Conservation (phyloP, 2,113 vertebrate species). For the Uropsilus gracilis region DNA sequence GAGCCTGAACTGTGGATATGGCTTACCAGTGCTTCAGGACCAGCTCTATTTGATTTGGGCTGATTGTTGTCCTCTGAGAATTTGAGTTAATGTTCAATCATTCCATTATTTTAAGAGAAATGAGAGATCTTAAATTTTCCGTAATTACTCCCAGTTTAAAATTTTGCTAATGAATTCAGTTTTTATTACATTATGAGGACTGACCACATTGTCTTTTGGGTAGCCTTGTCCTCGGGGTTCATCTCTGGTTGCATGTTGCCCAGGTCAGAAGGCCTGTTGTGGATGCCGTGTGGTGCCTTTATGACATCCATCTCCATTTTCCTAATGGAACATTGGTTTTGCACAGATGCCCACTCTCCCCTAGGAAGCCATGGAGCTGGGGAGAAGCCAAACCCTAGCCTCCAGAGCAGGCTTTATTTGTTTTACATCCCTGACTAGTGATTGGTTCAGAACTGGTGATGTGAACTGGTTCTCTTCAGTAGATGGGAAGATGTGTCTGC, state of each 20-base stretch:
- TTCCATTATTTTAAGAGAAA: neutral
- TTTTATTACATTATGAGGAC: neutral
- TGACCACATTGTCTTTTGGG: neutral
- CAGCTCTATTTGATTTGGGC: neutral
- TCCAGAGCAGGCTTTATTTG: neutral
- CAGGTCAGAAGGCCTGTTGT: neutral
- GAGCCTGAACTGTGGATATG: rapidly evolving
- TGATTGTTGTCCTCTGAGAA: neutral
- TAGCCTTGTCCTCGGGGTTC: neutral
- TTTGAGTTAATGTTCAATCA: neutral
- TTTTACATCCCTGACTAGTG: neutral
- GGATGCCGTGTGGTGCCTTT: neutral
- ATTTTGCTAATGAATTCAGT: neutral
- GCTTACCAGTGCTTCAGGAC: neutral
- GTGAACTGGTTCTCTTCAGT: neutral
- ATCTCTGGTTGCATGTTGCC: neutral
- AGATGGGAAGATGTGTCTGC: neutral
- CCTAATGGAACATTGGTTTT: neutral
- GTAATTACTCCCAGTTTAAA: neutral
- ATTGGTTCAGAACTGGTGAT: neutral
- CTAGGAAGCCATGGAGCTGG: neutral
- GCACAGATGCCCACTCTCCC: neutral
- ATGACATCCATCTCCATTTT: neutral
- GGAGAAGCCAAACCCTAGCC: neutral
- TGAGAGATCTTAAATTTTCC: neutral